phyloP scores from a whole-genome alignment of 2,797 vertebrate species.

The Buceros bicornis region DNA sequence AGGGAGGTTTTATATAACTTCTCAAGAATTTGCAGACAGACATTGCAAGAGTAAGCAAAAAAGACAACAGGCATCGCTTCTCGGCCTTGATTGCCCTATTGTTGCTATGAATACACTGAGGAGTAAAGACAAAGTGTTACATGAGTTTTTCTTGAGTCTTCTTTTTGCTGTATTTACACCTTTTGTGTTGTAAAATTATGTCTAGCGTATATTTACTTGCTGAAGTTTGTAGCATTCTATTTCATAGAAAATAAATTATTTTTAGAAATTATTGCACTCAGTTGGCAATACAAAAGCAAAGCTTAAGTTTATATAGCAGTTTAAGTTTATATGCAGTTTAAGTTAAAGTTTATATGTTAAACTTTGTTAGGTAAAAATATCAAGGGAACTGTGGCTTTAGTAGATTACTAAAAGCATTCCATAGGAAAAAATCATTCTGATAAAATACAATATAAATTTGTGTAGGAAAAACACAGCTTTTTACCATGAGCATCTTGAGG shows the following conservation, averaged over 20 bases:
- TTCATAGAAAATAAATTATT: not conserved
- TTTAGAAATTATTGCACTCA: not conserved
- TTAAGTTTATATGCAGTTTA: too few relatives aligned
- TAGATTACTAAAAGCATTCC: slow-evolving; percentile 1
- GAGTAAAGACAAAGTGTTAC: not conserved
- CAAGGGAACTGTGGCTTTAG: not conserved
- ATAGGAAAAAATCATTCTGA: not conserved
- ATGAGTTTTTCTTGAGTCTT: not conserved
- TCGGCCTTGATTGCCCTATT: not conserved
- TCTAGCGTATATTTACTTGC: not conserved
- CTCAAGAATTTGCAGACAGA: not conserved
- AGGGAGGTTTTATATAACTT: not conserved
- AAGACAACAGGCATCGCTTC: not conserved
- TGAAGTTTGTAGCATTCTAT: not conserved
- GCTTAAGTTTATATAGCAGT: not conserved
- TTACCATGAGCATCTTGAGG: not conserved
- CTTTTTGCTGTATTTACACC: not conserved
- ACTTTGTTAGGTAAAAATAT: slow-evolving; percentile 11
- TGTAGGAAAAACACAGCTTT: not conserved
- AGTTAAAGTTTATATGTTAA: not conserved
- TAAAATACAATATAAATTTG: not conserved
- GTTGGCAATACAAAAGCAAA: slow-evolving; percentile 17
- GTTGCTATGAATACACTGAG: not conserved
- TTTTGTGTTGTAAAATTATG: not conserved
- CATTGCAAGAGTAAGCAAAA: not conserved